Conservation (phyloP, 2,888 invertebrate species). For the Phytoseiulus persimilis region DNA sequence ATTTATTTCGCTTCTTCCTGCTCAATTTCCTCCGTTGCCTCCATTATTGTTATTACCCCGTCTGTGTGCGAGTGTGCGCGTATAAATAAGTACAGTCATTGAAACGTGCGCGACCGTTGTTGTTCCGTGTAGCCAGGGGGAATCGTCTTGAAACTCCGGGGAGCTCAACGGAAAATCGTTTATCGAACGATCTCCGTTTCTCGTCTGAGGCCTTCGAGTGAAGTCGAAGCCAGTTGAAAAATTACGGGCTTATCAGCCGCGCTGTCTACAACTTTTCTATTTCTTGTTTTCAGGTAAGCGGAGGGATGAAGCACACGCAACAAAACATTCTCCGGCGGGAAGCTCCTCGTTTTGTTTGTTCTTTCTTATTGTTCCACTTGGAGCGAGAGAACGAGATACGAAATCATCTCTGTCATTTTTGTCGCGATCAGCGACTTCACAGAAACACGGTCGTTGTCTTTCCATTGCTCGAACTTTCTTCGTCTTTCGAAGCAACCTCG, state of each 20-base stretch:
- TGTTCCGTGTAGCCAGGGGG: background rate
- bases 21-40: background rate
- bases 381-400: background rate
- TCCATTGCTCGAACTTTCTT: too few relatives aligned
- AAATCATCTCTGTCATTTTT: background rate
- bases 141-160: background rate
- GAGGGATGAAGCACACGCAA: background rate
- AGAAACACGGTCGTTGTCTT: background rate
- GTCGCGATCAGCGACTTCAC: background rate
- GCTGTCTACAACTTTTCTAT: background rate
- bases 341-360: background rate
- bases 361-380: background rate
- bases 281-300: background rate
- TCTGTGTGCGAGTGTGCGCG: background rate
- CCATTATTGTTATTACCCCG: background rate
- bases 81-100: conserved; percentile 5
- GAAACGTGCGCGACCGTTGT: background rate
- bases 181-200: background rate
- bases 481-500: too few relatives aligned
- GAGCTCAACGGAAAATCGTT: background rate
- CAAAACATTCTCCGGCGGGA: background rate
- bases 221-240: background rate
- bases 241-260: background rate
- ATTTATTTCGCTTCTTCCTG: background rate
- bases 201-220: background rate